These are phyloP conservation scores for Liodrosophila aerea DNA, from an alignment of 2,888 invertebrate species.

Conservation along the genomic window DNA sequence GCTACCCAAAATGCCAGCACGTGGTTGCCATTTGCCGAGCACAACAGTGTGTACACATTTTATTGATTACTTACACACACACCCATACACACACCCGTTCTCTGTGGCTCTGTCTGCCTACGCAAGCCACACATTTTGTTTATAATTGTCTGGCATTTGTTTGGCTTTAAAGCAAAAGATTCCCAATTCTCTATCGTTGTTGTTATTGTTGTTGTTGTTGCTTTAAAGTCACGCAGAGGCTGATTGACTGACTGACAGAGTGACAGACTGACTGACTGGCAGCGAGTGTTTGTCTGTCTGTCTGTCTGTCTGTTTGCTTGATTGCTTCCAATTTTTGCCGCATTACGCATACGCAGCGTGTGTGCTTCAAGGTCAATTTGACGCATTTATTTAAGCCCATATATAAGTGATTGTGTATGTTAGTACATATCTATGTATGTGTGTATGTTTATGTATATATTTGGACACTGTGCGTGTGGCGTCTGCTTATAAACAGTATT, in stretches of 20 bases:
- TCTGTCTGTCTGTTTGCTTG: conserved; percentile 12
- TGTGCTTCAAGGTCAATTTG: conserved; percentile 50
- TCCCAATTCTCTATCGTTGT: conserved; percentile 1
- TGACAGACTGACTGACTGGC: conserved; percentile 13
- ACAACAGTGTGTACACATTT: conserved; percentile 28
- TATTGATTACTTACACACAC: conserved; percentile 62
- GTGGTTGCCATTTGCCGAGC: conserved; percentile 44
- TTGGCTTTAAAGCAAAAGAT: conserved; percentile 27
- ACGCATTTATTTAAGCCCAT: background rate
- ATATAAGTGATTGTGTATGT: background rate
- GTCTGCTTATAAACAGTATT: conserved; percentile 27
- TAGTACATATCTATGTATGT: background rate
- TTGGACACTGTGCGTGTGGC: conserved; percentile 6
- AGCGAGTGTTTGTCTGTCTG: background rate
- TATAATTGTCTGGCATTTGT: conserved; percentile 45
- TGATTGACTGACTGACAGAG: background rate
- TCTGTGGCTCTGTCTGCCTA: conserved; percentile 22
- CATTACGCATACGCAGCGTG: conserved; percentile 48
- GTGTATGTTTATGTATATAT: background rate
- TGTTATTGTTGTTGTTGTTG: background rate
- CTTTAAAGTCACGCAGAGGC: conserved; percentile 1
- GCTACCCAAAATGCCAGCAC: conserved; percentile 55
- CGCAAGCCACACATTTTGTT: conserved; percentile 40
- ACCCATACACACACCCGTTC: conserved; percentile 5
- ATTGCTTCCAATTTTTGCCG: conserved; percentile 1